Percentiles rank a stretch among this genome's conserved stretches.
These are phyloP conservation scores for Drosophila fungiperda DNA, from an alignment of 2,888 invertebrate species.

Conservation along the genomic window DNA sequence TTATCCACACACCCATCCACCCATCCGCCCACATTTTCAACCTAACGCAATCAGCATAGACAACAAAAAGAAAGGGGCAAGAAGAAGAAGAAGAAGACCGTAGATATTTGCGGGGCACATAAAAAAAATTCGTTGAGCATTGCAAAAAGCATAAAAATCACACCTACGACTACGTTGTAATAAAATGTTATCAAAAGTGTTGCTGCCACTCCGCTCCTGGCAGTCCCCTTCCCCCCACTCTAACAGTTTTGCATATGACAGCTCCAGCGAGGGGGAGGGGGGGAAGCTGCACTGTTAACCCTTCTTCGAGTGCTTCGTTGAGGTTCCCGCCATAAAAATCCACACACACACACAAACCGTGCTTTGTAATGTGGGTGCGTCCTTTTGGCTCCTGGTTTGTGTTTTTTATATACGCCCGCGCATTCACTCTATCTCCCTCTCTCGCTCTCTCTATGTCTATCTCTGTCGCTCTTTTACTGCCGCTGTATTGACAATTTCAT, in stretches of 20 bases:
- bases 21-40: constrained; percentile 11
- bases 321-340: constrained; percentile 68
- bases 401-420: constrained; percentile 46
- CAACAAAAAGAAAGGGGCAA: constrained; percentile 43
- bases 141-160: constrained; percentile 83
- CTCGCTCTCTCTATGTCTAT: background rate
- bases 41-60: constrained; percentile 72
- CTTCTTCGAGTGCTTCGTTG: constrained; percentile 64
- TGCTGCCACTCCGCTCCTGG: constrained; percentile 62
- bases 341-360: constrained; percentile 56
- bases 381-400: constrained; percentile 43
- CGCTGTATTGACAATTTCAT: constrained; percentile 77
- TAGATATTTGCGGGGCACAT: constrained; percentile 53
- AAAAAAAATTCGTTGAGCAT: constrained; percentile 75
- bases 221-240: constrained; percentile 21
- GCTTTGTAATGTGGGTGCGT: constrained; percentile 65
- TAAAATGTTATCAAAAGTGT: constrained; percentile 82
- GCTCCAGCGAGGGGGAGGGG: constrained; percentile 27
- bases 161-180: constrained; percentile 81
- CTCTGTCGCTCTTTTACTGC: background rate
- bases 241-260: constrained; percentile 76
- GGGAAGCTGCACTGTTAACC: constrained; percentile 72
- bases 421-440: background rate
- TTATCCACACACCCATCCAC: background rate
- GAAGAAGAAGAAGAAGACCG: constrained; percentile 23